Evolutionary conservation across 2,113 vertebrate genomes (phyloP).

Genomic region (Agapornis roseicollis): DNA sequence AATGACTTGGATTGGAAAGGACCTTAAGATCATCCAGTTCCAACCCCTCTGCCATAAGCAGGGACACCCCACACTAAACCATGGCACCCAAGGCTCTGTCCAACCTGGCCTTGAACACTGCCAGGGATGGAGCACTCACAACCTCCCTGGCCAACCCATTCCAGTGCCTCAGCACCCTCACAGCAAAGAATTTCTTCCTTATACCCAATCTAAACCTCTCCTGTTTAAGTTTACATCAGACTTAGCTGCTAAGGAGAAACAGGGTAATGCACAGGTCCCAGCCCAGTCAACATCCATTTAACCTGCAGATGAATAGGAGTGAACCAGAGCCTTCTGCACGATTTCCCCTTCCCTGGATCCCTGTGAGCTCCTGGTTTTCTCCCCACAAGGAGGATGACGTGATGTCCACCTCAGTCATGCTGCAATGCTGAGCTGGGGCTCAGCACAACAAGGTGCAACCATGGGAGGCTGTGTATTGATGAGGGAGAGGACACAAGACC

Average conservation of each 20-base stretch:
- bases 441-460: background rate
- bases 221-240: too few species aligned
- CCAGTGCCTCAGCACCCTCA: too few species aligned
- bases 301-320: background rate
- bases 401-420: background rate
- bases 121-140: too few species aligned
- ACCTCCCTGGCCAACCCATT: too few species aligned
- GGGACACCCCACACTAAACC: too few species aligned
- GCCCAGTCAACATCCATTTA: background rate
- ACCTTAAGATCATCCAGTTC: too few species aligned
- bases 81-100: too few species aligned
- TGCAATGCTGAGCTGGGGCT: background rate
- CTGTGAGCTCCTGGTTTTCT: fast-evolving
- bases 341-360: background rate
- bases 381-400: background rate
- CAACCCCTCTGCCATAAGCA: too few species aligned
- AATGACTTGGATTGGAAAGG: too few species aligned
- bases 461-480: background rate
- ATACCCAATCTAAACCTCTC: too few species aligned
- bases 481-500: background rate
- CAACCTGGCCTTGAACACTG: too few species aligned
- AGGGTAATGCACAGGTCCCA: background rate
- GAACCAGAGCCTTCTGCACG: background rate
- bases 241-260: background rate
- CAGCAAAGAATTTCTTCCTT: too few species aligned